Base-by-base conservation (phyloP, 2,113 vertebrate species). In the Haemorhous mexicanus region DNA sequence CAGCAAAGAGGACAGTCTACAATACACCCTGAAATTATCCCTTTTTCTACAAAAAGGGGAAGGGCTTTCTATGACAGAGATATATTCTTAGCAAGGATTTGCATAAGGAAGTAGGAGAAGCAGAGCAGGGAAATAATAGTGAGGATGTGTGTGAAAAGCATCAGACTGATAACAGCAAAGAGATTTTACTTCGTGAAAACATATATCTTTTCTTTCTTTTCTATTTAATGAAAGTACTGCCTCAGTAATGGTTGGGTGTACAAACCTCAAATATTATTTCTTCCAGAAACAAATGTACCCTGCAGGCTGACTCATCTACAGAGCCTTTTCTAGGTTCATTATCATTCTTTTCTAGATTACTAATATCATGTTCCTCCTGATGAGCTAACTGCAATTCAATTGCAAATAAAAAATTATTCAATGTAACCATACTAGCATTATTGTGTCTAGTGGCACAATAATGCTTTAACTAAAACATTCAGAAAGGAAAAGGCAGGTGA, bases 51-150 rank as follows among this genome's bases (percentile, higher is more conserved):
- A 23, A 89, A 83, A 94, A 67, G 0, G 0, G 39, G 18, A 32
- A 66, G 22, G 8, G 39, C 39, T 73, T 85, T 68, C 28, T 74
- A 10, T 37, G 26, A 61, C 21, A 47, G 10, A 43, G 8, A 75
- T 8, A n/a, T 9, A 80, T 14, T 33, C 43, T 63, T 85, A 80
- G 20, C 19, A 37, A 62, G 43, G 16, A 58, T 90, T 86, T 93
- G 30, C 24, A 13, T 59, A 35, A 3, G 15, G 20, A 88, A 56
- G 10, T 26, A 77, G 23, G 6, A 62, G 7, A 13, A 83, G 26
- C 46, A 84, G 3, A 78, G 5, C 8, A 58, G 11, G 10, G 0
- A 20, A 77, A n/a, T 72, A 32, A 4, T 1, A 20, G 2, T 49
- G 10, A 62, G 22, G 10, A 58, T 39, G 18, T 77, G 16, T 9